A percentile compares a stretch with the other conserved stretches of the same genome.
Evolutionary conservation across 2,888 invertebrate genomes (phyloP).

Genomic region (Plagiodera versicolora): DNA sequence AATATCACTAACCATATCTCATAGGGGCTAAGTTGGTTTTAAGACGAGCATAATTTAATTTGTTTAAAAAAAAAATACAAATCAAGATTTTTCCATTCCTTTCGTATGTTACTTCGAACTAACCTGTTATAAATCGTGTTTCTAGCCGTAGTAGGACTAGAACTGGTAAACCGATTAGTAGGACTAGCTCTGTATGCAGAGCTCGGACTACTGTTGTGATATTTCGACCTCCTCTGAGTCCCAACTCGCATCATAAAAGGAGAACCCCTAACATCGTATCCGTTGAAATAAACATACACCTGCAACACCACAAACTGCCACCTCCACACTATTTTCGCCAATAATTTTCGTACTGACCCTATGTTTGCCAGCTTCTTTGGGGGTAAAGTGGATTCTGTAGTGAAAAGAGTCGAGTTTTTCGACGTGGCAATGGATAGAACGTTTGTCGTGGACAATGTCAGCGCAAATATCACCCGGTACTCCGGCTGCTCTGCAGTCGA

Average conservation of each 20-base stretch:
- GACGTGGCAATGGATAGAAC: conserved; percentile 80
- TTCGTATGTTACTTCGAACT: too few relatives aligned
- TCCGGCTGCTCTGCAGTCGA: conserved; percentile 72
- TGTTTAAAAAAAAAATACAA: too few relatives aligned
- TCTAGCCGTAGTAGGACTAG: conserved; percentile 45
- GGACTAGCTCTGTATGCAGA: conserved; percentile 50
- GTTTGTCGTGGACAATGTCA: conserved; percentile 88
- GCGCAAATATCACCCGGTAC: conserved; percentile 86
- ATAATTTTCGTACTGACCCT: conserved; percentile 55
- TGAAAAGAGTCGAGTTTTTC: conserved; percentile 72
- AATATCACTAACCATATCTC: too few relatives aligned
- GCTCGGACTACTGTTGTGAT: conserved; percentile 56
- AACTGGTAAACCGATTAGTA: conserved; percentile 44
- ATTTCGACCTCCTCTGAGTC: conserved; percentile 65
- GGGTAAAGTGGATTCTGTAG: conserved; percentile 77
- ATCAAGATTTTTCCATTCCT: too few relatives aligned
- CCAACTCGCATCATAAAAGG: conserved; percentile 87
- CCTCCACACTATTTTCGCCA: not conserved
- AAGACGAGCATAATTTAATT: too few relatives aligned
- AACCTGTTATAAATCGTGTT: conserved; percentile 32
- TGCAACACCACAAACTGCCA: conserved; percentile 47
- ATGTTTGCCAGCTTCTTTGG: conserved; percentile 78
- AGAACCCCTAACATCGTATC: conserved; percentile 80
- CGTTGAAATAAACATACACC: conserved; percentile 93
- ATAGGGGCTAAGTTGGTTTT: too few relatives aligned